Conservation (phyloP, 2,888 invertebrate genomes). For the Osmoderma eremita region DNA sequence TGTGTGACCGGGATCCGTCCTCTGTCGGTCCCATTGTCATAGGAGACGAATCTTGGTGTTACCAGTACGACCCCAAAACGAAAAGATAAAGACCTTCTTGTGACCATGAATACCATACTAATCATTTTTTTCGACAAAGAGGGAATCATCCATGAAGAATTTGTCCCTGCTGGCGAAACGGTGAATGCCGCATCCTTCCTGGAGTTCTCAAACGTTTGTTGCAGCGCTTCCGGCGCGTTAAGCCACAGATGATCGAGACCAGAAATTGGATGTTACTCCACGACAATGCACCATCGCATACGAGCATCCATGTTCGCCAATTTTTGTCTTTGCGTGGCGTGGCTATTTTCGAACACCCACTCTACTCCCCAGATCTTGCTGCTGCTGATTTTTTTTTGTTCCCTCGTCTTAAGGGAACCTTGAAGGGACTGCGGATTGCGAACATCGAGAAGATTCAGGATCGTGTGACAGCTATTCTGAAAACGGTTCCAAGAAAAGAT, state of each 20-base stretch:
- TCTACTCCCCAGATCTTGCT: not conserved
- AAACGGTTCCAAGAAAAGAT: conserved; percentile 8
- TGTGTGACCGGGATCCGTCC: conserved; percentile 1
- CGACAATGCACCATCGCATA: not conserved
- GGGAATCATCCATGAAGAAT: not conserved
- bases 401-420: not conserved
- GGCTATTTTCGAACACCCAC: not conserved
- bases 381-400: too few relatives aligned
- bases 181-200: too few relatives aligned
- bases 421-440: conserved; percentile 1
- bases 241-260: not conserved
- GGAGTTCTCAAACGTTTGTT: too few relatives aligned
- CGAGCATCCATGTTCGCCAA: not conserved
- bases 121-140: not conserved
- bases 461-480: conserved; percentile 2
- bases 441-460: conserved; percentile 4
- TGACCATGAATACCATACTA: not conserved
- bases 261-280: not conserved
- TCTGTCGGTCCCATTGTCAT: not conserved
- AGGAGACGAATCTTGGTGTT: not conserved
- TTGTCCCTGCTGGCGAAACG: not conserved
- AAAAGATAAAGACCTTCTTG: not conserved
- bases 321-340: not conserved
- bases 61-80: not conserved
- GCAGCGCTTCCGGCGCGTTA: not conserved